phyloP scores from a whole-genome alignment of 2,888 invertebrate species.

The Chydorus sphaericus region DNA sequence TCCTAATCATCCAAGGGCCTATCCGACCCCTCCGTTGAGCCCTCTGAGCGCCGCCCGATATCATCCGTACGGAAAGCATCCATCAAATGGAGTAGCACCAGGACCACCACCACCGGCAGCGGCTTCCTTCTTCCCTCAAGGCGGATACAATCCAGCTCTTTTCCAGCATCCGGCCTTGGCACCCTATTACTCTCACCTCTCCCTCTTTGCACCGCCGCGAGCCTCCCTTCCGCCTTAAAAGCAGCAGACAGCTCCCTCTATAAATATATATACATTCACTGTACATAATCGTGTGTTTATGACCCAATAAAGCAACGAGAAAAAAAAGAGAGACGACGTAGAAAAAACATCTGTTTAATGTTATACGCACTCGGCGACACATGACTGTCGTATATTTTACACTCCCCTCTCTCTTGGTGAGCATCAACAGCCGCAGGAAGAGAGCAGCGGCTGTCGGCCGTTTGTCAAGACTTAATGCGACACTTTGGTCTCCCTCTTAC shows the following conservation, averaged over 20 bases:
- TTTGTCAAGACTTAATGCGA: constrained; percentile 6
- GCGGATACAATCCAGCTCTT: too few relatives aligned
- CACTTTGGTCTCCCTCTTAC: neutral
- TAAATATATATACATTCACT: too few relatives aligned
- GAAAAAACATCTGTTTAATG: too few relatives aligned
- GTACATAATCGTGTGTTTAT: too few relatives aligned
- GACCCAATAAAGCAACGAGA: too few relatives aligned
- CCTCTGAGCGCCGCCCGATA: constrained; percentile 56
- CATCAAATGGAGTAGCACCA: neutral
- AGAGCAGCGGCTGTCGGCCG: constrained; percentile 7
- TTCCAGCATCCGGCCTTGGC: neutral
- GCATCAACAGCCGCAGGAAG: neutral
- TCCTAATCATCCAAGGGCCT: constrained; percentile 28
- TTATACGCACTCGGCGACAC: too few relatives aligned
- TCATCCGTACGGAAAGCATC: constrained; percentile 71
- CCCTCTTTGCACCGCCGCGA: neutral
- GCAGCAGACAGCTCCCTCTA: too few relatives aligned
- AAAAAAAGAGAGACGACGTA: too few relatives aligned
- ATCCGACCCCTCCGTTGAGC: constrained; percentile 55
- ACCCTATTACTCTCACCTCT: neutral
- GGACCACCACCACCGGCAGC: neutral
- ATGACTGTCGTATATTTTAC: neutral
- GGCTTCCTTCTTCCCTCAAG: too few relatives aligned
- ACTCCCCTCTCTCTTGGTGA: neutral
- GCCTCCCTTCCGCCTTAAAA: too few relatives aligned